A percentile compares a stretch with the other conserved stretches of the same genome.
Conservation (phyloP, 2,797 vertebrate genomes). For the Silurus lanzhouensis region DNA sequence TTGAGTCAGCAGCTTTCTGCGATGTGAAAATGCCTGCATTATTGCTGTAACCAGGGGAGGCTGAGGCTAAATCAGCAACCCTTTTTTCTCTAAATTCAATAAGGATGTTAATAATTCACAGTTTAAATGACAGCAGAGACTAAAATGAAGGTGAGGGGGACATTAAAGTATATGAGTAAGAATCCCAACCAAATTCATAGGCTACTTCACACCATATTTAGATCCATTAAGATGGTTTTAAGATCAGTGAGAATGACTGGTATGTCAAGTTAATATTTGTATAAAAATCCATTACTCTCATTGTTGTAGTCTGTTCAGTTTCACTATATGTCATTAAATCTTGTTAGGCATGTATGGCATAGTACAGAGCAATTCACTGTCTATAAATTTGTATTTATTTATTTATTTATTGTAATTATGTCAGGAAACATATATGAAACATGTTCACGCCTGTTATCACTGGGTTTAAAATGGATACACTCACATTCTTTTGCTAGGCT, state of each 20-base stretch:
- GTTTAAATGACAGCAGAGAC: neutral
- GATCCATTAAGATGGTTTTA: neutral
- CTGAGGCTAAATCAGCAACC: constrained; percentile 35
- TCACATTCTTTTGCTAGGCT: neutral
- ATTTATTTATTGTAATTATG: neutral
- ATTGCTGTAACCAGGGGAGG: constrained; percentile 32
- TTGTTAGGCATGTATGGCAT: neutral
- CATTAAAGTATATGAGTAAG: neutral
- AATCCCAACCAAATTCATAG: neutral
- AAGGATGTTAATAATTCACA: constrained; percentile 35
- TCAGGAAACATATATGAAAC: neutral
- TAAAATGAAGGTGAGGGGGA: neutral
- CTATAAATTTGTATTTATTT: neutral
- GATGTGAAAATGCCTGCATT: constrained; percentile 31
- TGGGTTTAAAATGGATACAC: neutral
- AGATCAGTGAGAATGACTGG: neutral
- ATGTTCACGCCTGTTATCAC: neutral
- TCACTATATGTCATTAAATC: neutral
- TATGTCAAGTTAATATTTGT: neutral
- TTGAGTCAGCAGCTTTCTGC: constrained; percentile 41
- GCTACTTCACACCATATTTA: neutral
- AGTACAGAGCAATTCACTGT: neutral
- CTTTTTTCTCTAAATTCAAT: neutral
- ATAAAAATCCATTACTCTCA: neutral
- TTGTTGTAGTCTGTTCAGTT: neutral